Percentiles rank a stretch among this genome's conserved stretches.
Conservation (phyloP, 2,888 invertebrate genomes). For the Trichogramma dendrolimi region DNA sequence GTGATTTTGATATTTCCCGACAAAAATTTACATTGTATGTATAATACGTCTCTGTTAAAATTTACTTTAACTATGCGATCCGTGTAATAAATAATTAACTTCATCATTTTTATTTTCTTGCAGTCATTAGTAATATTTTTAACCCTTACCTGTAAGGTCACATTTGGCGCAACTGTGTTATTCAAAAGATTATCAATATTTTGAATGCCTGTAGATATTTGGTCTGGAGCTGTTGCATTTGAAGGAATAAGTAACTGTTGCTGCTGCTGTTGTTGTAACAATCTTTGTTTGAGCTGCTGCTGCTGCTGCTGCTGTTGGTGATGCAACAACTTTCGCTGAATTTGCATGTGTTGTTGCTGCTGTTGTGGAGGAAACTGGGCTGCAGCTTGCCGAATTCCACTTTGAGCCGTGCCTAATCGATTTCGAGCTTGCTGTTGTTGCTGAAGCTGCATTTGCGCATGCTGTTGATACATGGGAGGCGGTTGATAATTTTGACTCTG, state of each 20-base stretch:
- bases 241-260: conserved; percentile 78
- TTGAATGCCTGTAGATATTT: conserved; percentile 56
- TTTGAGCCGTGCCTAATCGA: conserved; percentile 43
- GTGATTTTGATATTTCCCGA: too few relatives aligned
- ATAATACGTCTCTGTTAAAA: too few relatives aligned
- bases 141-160: conserved; percentile 66
- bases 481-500: conserved; percentile 51
- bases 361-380: conserved; percentile 47
- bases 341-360: conserved; percentile 53
- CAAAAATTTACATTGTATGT: too few relatives aligned
- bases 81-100: neutral
- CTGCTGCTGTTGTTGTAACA: conserved; percentile 74
- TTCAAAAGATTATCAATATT: conserved; percentile 82
- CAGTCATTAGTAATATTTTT: neutral
- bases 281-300: conserved; percentile 59
- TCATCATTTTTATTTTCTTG: too few relatives aligned
- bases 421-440: conserved; percentile 45
- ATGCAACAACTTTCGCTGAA: conserved; percentile 48
- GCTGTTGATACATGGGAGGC: conserved; percentile 52
- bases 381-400: conserved; percentile 40
- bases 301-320: conserved; percentile 58
- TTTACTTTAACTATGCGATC: too few relatives aligned
- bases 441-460: conserved; percentile 48
- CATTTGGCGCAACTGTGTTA: conserved; percentile 84
- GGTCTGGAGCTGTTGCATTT: conserved; percentile 64